Base-by-base conservation (phyloP, 2,888 invertebrate genomes). In the Eubasilissa splendida region DNA sequence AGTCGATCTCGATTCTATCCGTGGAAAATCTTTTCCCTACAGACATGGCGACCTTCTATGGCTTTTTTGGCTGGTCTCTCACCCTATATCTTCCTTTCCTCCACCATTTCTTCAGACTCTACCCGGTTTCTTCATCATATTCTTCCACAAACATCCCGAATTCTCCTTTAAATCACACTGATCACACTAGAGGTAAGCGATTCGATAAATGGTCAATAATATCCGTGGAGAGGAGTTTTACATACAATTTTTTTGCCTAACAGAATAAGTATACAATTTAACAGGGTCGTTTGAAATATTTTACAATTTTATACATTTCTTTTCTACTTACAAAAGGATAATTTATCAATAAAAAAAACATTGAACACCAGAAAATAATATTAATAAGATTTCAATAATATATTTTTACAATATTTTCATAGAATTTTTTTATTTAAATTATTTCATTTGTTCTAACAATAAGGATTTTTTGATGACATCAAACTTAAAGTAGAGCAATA, bases 401-500 rank as follows among this genome's bases (percentile, higher is more conserved):
- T 50, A 42, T 52, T 14, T 52, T 42, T 22, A 22, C 12, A n/a
- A 42, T 31, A 42, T 14, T 68, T 68, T 14, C 14, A 10, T 42
- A 68, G 52, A 52, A 68, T 14, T 71, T 71, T 71, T 14, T 54
- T 54, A 53, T 54, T 52, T 52, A 54, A 54, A 12, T 52, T 71
- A 22, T 42, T 42, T 42, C 0, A 42, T 42, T 42, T 42, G 42
- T 42, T 42, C 42, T 42, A 42, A 42, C 42, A 42, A 42, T 42
- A 42, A 42, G 42, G 42, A 42, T 42, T 42, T 42, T 22, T 42
- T 42, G 31, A 54, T 65, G 33, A 78, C 60, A 78, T 78, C 71
- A 71, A 70, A 59, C 58, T 59, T 68, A 31, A 68, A 54, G 79
- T 81, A 83, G 81, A 83, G 83, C 83, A 83, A 83, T 81, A 83